These are phyloP conservation scores for Rapana venosa DNA, from an alignment of 2,888 invertebrate species.

Conservation along the genomic window DNA sequence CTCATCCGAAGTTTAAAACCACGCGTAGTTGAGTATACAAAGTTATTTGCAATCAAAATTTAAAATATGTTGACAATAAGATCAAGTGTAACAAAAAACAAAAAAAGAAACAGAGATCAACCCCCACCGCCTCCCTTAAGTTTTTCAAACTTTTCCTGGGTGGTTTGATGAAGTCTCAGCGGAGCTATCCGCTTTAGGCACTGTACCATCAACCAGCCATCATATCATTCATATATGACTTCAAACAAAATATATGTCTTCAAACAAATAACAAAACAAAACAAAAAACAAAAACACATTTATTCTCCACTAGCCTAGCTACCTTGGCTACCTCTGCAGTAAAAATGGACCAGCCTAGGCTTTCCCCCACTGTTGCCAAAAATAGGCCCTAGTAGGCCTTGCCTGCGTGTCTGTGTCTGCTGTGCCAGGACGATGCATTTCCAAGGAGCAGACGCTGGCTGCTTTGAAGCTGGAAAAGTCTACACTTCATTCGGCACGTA, in stretches of 20 bases:
- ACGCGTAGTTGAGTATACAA: no score
- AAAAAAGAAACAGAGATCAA: neutral
- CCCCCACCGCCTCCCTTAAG: neutral
- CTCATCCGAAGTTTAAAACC: no score
- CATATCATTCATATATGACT: no score
- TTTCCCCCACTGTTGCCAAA: constrained; percentile 29
- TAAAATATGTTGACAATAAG: no score
- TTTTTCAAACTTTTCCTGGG: no score
- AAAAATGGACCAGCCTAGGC: constrained; percentile 32
- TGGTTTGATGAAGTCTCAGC: no score
- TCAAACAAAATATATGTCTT: no score
- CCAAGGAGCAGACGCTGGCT: neutral
- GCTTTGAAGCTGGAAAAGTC: neutral
- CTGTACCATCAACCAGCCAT: no score
- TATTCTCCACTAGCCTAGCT: no score
- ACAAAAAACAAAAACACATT: neutral
- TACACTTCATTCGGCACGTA: constrained; percentile 37
- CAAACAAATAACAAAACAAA: neutral
- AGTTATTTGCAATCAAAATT: no score
- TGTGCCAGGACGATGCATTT: neutral
- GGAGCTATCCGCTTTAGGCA: no score
- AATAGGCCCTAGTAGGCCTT: neutral
- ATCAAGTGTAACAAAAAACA: no score
- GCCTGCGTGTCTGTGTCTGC: neutral
- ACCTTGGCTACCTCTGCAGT: neutral